Conservation (phyloP, 2,113 vertebrate genomes). For the Rhombomys opimus region DNA sequence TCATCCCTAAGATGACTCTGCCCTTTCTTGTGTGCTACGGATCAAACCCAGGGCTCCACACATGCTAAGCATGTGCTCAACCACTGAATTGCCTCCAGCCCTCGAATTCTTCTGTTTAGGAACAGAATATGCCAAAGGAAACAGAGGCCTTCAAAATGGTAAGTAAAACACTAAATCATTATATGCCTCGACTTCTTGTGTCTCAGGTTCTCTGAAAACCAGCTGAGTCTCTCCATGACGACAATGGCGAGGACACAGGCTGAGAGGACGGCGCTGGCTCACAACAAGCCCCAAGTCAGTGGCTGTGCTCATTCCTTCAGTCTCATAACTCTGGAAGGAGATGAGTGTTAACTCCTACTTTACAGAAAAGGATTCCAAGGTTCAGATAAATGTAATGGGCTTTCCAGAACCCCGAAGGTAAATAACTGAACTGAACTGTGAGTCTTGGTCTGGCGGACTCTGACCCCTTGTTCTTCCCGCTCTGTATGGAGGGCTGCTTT, state of each 20-base stretch:
- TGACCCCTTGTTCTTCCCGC: neutral
- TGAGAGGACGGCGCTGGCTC: neutral
- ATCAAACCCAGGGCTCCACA: neutral
- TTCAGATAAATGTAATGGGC: neutral
- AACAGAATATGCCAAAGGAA: conserved; percentile 55
- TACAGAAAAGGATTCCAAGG: conserved; percentile 28
- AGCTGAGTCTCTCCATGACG: conserved; percentile 26
- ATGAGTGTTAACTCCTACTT: neutral
- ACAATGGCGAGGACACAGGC: neutral
- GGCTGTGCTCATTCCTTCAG: neutral
- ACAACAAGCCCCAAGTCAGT: accelerated
- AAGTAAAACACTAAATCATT: conserved; percentile 56
- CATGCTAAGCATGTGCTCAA: neutral
- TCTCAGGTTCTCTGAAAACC: conserved; percentile 54
- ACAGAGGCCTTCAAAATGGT: conserved; percentile 11
- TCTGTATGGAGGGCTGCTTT: neutral
- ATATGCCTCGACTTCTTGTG: conserved; percentile 44
- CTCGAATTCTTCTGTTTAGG: conserved; percentile 7
- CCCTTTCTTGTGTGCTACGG: neutral
- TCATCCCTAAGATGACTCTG: neutral
- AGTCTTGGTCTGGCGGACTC: neutral
- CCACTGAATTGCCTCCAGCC: neutral
- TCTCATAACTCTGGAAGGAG: neutral
- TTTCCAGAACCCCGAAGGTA: neutral
- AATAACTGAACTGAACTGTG: neutral